Percentiles rank a stretch among this genome's conserved stretches.
phyloP scores from a whole-genome alignment of 1,140 invertebrate genomes.

The Phortica variegata region DNA sequence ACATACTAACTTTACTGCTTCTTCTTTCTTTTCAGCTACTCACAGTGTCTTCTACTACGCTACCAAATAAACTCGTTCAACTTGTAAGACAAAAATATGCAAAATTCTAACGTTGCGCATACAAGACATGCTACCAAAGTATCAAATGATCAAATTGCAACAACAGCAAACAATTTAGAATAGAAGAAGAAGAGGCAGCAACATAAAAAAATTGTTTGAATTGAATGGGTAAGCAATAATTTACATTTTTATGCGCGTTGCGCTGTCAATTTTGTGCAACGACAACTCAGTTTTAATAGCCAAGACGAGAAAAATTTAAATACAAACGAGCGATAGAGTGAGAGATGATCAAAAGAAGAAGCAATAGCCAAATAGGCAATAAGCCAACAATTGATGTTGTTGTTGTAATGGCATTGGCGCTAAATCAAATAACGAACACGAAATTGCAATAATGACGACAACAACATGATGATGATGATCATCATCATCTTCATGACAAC shows the following conservation, averaged over 20 bases:
- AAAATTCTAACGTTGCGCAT: too few species aligned
- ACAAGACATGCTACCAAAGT: too few species aligned
- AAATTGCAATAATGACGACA: conserved; percentile 50
- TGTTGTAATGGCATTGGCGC: conserved; percentile 22
- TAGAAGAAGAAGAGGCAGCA: neutral
- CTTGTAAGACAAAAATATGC: conserved; percentile 10
- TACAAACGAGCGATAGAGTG: conserved; percentile 27
- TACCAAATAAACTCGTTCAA: conserved; percentile 14
- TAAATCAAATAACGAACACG: conserved; percentile 46
- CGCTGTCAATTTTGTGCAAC: conserved; percentile 37
- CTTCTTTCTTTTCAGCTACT: too few species aligned
- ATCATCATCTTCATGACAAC: conserved; percentile 1
- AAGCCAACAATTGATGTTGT: neutral
- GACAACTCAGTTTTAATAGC: conserved; percentile 41
- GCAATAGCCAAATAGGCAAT: neutral
- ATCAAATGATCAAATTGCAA: conserved; percentile 13
- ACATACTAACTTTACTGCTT: too few species aligned
- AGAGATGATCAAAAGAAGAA: conserved; percentile 1
- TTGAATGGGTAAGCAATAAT: conserved; percentile 26
- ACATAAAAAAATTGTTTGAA: conserved; percentile 17
- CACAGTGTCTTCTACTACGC: too few species aligned
- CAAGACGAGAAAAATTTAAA: conserved; percentile 25
- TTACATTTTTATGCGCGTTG: conserved; percentile 38
- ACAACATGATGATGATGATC: conserved; percentile 6
- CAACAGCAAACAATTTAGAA: conserved; percentile 8